phyloP scores from a whole-genome alignment of 2,888 invertebrate species.

The Lamellibrachia satsuma region DNA sequence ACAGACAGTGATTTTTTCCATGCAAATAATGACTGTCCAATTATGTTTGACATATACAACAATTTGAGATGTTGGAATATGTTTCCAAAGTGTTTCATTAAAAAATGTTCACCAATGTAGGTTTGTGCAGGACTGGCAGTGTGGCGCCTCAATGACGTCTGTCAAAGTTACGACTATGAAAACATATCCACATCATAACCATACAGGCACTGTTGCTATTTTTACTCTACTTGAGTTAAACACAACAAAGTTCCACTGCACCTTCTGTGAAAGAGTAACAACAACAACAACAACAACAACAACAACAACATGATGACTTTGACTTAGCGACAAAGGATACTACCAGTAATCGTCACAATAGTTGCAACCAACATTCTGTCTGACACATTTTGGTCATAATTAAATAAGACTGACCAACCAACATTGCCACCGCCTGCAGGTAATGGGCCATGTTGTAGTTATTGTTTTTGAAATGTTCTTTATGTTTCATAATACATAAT shows the following conservation, averaged over 20 bases:
- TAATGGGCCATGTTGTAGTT: not conserved
- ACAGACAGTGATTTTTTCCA: not conserved
- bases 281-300: not conserved
- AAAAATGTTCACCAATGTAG: not conserved
- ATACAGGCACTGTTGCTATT: not conserved
- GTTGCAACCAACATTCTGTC: not conserved
- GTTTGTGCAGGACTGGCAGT: not conserved
- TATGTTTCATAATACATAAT: not conserved
- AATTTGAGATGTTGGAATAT: not conserved
- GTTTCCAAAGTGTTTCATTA: not conserved
- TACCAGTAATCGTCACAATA: not conserved
- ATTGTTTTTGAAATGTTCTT: not conserved
- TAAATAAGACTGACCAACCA: not conserved
- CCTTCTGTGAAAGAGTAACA: not conserved
- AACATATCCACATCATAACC: not conserved
- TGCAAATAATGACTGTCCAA: not conserved
- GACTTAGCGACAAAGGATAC: not conserved
- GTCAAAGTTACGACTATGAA: not conserved
- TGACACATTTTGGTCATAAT: not conserved
- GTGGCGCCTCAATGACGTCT: not conserved
- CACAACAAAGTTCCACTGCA: conserved; percentile 4
- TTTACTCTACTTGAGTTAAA: not conserved
- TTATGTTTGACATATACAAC: not conserved
- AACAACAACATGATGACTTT: not conserved
- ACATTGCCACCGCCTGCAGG: not conserved